Conservation (phyloP, 64 coral and sea anemone species). For the Stichodactyla helianthus region DNA sequence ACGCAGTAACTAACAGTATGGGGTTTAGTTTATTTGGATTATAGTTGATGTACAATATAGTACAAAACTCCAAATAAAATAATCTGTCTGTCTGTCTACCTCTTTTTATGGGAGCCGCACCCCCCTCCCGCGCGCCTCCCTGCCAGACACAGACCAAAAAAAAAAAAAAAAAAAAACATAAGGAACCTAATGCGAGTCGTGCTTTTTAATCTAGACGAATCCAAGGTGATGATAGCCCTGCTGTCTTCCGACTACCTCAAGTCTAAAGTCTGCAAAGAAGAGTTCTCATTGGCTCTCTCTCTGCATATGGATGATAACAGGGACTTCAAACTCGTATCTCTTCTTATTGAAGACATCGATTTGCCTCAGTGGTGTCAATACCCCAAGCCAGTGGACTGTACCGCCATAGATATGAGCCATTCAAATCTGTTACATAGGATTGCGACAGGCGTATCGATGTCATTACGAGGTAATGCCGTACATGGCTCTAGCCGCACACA, state of each 20-base stretch:
- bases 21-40: too few relatives aligned
- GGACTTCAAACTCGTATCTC: constrained; percentile 33
- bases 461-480: neutral
- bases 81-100: too few relatives aligned
- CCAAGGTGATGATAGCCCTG: constrained; percentile 51
- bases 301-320: constrained; percentile 57
- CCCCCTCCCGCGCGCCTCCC: too few relatives aligned
- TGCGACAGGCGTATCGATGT: neutral
- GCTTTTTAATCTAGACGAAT: constrained; percentile 37
- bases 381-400: neutral
- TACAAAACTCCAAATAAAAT: too few relatives aligned
- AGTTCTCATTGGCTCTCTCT: constrained; percentile 72
- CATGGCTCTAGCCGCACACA: too few relatives aligned
- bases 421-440: neutral
- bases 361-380: constrained; percentile 59
- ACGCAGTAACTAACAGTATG: too few relatives aligned
- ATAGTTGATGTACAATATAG: too few relatives aligned
- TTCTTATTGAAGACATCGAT: constrained; percentile 69
- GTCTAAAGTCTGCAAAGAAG: constrained; percentile 89
- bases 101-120: too few relatives aligned
- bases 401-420: neutral
- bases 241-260: constrained; percentile 74
- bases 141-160: too few relatives aligned
- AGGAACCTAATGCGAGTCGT: neutral
- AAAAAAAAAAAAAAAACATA: too few relatives aligned